phyloP scores from a whole-genome alignment of 1,140 invertebrate species.

The Drosophila paulistorum region DNA sequence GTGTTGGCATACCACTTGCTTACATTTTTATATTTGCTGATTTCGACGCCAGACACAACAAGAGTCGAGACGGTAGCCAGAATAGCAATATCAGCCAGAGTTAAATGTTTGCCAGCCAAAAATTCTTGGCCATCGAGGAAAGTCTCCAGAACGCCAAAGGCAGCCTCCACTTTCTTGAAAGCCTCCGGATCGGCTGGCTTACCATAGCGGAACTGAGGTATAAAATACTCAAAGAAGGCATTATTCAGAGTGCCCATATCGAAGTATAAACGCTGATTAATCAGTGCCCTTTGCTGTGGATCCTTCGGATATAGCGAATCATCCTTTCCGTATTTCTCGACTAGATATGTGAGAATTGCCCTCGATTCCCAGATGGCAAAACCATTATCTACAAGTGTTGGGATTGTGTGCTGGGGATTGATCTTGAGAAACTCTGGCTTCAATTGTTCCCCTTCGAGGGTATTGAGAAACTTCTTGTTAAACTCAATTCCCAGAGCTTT shows the following conservation, averaged over 20 bases:
- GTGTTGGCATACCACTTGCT: constrained; percentile 87
- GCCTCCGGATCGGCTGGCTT: constrained; percentile 85
- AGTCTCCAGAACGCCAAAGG: constrained; percentile 86
- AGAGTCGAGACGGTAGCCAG: constrained; percentile 86
- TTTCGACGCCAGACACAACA: constrained; percentile 86
- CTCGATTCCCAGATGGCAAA: constrained; percentile 66
- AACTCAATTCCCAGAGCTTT: constrained; percentile 83
- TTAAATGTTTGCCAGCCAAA: constrained; percentile 87
- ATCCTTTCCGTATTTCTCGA: constrained; percentile 78
- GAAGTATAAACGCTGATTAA: constrained; percentile 86
- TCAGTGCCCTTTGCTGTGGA: constrained; percentile 83
- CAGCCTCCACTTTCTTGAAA: constrained; percentile 85
- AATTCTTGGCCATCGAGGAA: constrained; percentile 87
- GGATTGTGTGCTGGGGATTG: constrained; percentile 79
- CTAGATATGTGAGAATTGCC: constrained; percentile 63
- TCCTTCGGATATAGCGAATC: constrained; percentile 85
- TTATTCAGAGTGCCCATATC: constrained; percentile 83
- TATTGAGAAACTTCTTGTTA: constrained; percentile 83
- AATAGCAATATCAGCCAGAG: constrained; percentile 89
- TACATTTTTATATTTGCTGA: constrained; percentile 87
- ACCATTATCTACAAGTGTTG: constrained; percentile 64
- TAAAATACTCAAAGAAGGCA: constrained; percentile 85
- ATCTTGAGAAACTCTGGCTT: constrained; percentile 85
- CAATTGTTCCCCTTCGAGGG: constrained; percentile 86
- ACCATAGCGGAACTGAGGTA: constrained; percentile 87